Base-by-base conservation (phyloP, 30 jellyfish, hydroid and myxozoan genomes). In the Aurelia sp. region DNA sequence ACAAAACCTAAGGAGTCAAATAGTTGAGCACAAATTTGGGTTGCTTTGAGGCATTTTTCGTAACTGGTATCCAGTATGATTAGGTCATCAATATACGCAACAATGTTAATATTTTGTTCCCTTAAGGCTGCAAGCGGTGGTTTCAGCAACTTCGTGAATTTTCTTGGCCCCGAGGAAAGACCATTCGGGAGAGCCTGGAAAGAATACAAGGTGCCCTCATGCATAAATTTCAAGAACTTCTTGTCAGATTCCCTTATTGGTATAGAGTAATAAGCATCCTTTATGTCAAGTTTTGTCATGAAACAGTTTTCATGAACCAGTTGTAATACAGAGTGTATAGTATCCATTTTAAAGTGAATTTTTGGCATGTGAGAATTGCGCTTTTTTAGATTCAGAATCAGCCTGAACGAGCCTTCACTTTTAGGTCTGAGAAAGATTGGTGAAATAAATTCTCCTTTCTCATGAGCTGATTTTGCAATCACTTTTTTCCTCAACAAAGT, bases 241-340 rank as follows among this genome's bases (percentile, higher is more conserved):
- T 79, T 78, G 38, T 64, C 27, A 8, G 59, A 15, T 35, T 79
- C 50, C 31, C 19, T 17, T 15, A 79, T 63, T 27, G 80, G 65
- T 19, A 79, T 67, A 20, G 90, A 79, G 47, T 79, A 79, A 71
- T 61, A 79, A 48, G 85, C 90, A 79, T 79, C 90, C 70, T 79
- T 79, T 24, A 79, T 38, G 44, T 79, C 90, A 17, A 79, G 41
- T 16, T 38, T 40, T 13, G 67, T 18, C 82, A 79, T 59, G 63
- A 48, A 79, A 41, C 67, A 60, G n/a, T 41, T 62, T 6, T 27
- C 8, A 21, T 33, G 61, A 38, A 79, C 55, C 60, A 63, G 31
- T 40, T 51, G 30, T 63, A 79, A 17, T n/a, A 44, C 65, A 18
- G 15, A 59, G 60, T 60, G 61, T 15, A 79, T 13, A 44, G 81